Conservation (phyloP, 2,888 invertebrate species). For the Augochlorella aurata region DNA sequence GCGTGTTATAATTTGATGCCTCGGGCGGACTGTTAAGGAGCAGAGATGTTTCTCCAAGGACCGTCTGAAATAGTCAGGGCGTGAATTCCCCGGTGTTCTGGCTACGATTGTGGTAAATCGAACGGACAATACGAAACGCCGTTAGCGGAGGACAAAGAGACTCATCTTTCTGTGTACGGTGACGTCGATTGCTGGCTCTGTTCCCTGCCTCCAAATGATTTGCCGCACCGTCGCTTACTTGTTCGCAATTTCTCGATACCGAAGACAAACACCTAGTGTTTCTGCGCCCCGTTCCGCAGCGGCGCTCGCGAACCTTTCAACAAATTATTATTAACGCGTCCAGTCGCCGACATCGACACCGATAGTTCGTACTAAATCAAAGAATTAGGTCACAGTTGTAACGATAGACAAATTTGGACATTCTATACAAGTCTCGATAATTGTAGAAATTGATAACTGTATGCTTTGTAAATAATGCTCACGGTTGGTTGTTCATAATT, state of each 20-base stretch:
- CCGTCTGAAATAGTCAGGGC: background rate
- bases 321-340: background rate
- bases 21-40: background rate
- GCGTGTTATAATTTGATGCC: background rate
- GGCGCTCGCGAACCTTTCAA: background rate
- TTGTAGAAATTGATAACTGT: too few species aligned
- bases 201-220: constrained; percentile 48
- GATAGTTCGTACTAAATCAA: too few species aligned
- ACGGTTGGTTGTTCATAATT: too few species aligned
- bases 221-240: constrained; percentile 26
- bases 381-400: too few species aligned
- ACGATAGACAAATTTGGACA: too few species aligned
- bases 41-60: background rate
- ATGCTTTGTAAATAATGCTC: too few species aligned
- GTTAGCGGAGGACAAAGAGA: constrained; percentile 55
- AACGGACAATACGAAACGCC: constrained; percentile 52
- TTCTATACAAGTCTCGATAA: too few species aligned
- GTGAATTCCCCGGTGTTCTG: constrained; percentile 24
- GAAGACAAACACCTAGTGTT: background rate
- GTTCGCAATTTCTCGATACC: constrained; percentile 19
- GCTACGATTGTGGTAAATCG: constrained; percentile 22
- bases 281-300: background rate
- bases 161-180: constrained; percentile 60
- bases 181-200: constrained; percentile 26
- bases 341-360: too few species aligned